A percentile compares a stretch with the other conserved stretches of the same genome.
phyloP scores from a whole-genome alignment of 2,797 vertebrate genomes.

The Xenops minutus region DNA sequence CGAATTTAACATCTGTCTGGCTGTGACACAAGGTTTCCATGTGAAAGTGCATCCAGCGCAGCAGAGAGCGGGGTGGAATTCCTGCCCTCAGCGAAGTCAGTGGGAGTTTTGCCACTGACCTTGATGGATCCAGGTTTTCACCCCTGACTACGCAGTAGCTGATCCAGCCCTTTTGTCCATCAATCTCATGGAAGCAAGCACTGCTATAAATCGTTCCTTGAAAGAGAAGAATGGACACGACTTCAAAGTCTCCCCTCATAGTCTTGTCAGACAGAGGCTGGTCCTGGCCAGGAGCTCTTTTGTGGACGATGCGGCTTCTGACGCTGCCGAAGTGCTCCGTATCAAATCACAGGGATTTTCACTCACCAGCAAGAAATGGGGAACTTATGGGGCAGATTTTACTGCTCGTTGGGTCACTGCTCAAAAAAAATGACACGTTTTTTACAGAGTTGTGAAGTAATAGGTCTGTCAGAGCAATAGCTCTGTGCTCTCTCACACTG shows the following conservation, averaged over 20 bases:
- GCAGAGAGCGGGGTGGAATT: background rate
- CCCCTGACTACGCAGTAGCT: background rate
- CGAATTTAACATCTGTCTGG: background rate
- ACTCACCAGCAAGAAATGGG: background rate
- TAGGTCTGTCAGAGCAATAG: background rate
- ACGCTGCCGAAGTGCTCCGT: accelerated
- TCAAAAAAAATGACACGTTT: background rate
- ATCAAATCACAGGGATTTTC: accelerated
- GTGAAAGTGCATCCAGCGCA: background rate
- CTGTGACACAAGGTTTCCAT: background rate
- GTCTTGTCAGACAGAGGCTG: background rate
- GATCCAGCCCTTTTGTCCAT: slow-evolving; percentile 25
- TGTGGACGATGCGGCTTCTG: accelerated
- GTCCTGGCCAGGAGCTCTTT: background rate
- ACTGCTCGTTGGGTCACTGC: background rate
- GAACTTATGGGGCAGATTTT: background rate
- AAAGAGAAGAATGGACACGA: background rate
- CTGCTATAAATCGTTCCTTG: background rate
- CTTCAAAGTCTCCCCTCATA: background rate
- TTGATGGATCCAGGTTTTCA: slow-evolving; percentile 21
- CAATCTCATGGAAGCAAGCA: background rate
- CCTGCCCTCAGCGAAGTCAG: background rate
- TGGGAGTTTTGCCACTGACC: slow-evolving; percentile 23
- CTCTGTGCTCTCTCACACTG: accelerated
- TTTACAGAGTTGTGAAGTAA: accelerated